phyloP scores from a whole-genome alignment of 2,113 vertebrate genomes.

The Connochaetes taurinus region DNA sequence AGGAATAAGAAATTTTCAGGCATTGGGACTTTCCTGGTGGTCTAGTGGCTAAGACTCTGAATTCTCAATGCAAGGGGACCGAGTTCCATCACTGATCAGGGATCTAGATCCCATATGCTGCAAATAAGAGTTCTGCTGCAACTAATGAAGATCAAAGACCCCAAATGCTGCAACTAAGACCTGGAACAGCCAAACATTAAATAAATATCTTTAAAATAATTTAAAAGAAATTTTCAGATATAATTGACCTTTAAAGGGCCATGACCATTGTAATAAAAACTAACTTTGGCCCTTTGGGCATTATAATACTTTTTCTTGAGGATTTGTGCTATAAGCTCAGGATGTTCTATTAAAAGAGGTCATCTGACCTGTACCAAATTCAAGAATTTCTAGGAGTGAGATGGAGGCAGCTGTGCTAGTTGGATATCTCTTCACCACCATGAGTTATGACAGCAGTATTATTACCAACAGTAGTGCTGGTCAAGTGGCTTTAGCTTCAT shows the following conservation, averaged over 20 bases:
- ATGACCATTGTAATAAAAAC: background rate
- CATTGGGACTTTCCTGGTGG: background rate
- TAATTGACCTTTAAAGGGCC: background rate
- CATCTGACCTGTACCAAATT: background rate
- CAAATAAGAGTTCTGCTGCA: background rate
- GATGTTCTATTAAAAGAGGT: background rate
- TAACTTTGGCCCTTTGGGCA: background rate
- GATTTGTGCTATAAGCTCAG: background rate
- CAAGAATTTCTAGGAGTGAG: background rate
- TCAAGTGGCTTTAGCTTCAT: background rate
- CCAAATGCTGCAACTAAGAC: background rate
- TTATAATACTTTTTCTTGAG: background rate
- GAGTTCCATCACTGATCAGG: background rate
- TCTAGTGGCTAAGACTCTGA: background rate
- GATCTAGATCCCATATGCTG: background rate
- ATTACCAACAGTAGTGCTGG: background rate
- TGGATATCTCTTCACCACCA: background rate
- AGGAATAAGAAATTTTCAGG: background rate
- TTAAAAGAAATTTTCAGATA: background rate
- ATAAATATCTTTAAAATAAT: background rate
- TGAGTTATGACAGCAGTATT: background rate
- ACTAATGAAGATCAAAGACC: background rate
- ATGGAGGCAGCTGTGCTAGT: background rate
- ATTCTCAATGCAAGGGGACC: background rate
- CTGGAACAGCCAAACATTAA: background rate